A percentile compares a stretch with the other conserved stretches of the same genome.
Evolutionary conservation across 2,113 vertebrate species (phyloP).

Genomic region (Smithornis capensis): DNA sequence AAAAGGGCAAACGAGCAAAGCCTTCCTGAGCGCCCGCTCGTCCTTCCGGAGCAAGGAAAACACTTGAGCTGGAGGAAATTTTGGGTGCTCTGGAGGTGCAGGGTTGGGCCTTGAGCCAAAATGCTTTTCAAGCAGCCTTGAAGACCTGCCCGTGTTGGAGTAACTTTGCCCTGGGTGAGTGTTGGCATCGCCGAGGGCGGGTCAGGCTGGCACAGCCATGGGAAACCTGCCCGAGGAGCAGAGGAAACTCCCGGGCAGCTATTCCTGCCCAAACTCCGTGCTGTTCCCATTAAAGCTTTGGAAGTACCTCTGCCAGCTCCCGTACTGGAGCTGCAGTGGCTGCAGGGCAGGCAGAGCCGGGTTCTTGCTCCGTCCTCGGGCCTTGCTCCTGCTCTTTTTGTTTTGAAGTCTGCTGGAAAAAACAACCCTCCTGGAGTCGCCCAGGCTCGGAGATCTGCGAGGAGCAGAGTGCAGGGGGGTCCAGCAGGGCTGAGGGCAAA

Average conservation of each 20-base stretch:
- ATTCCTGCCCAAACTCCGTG: not conserved
- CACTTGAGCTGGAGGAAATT: not conserved
- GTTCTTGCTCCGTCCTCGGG: not conserved
- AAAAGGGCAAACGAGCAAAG: not conserved
- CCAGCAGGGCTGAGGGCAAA: not conserved
- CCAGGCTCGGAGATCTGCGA: not conserved
- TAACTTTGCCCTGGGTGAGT: accelerated
- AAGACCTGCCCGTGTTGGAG: not conserved
- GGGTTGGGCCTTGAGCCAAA: not conserved
- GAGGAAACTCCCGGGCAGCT: not conserved
- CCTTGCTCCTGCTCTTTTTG: not conserved
- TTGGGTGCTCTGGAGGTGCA: not conserved
- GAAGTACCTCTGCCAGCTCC: not conserved
- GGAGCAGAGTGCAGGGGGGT: not conserved
- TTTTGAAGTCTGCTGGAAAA: not conserved
- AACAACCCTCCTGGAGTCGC: not conserved
- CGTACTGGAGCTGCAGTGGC: not conserved
- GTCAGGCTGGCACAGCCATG: not conserved
- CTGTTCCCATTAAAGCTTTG: not conserved
- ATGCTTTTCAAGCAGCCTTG: not conserved
- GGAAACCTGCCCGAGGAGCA: not conserved
- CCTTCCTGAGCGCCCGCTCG: not conserved
- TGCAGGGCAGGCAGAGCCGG: not conserved
- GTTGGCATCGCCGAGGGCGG: not conserved
- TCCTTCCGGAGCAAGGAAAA: not conserved